Conservation (phyloP, 2,888 invertebrate genomes). For the Campoletis raptor region DNA sequence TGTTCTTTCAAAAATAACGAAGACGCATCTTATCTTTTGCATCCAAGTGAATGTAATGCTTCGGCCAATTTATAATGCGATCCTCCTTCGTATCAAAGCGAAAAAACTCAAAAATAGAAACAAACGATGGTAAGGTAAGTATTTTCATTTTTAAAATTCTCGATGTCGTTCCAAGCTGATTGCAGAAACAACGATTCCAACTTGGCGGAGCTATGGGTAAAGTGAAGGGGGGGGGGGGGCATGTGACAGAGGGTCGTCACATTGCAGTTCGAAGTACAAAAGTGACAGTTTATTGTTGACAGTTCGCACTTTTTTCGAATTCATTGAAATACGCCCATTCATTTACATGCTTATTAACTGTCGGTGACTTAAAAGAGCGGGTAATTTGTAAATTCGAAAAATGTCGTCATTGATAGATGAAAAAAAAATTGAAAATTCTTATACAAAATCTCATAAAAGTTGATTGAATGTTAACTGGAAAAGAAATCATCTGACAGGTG, state of each 20-base stretch:
- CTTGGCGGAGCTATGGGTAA: constrained; percentile 13
- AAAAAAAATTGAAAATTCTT: background rate
- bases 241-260: background rate
- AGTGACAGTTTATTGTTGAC: constrained; percentile 43
- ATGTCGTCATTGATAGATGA: background rate
- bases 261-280: background rate
- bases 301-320: background rate
- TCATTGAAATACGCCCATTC: constrained; percentile 15
- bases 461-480: background rate
- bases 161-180: too few relatives aligned
- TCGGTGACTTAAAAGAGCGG: background rate
- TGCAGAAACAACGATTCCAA: background rate
- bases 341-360: background rate
- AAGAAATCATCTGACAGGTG: background rate
- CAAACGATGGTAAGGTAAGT: background rate
- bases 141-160: too few relatives aligned
- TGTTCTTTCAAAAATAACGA: too few relatives aligned
- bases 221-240: background rate
- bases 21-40: too few relatives aligned
- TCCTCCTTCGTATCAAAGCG: background rate
- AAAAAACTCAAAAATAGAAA: background rate
- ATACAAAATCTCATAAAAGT: background rate
- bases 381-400: constrained; percentile 3
- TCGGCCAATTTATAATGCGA: too few relatives aligned
- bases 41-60: too few relatives aligned